Evolutionary conservation across 2,888 invertebrate genomes (phyloP), one percentile per base, ranked within the genome.

Genomic region (Oithona nana): DNA sequence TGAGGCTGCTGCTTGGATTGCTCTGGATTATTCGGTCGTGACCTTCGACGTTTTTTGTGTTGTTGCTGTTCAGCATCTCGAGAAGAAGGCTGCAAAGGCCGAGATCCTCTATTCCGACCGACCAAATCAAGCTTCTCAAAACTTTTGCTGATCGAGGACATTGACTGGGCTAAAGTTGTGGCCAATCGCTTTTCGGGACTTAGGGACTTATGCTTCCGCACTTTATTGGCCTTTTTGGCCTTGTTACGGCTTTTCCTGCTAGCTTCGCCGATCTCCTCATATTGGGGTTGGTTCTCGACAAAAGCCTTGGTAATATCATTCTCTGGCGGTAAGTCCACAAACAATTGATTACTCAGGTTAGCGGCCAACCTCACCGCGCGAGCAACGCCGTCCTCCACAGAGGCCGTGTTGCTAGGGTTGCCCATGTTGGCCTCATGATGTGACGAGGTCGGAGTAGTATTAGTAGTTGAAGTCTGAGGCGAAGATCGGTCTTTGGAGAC

Each of bases 81-180:
- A 29, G 1, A 28, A 8, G 57, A 16, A 13, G n/a, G 24, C n/a
- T n/a, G 29, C 3, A 16, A n/a, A 13, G 28, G 24, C 28, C 29
- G 24, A n/a, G 22, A 13, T 24, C 59, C 24, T 3, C 48, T 22
- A 11, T 24, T 24, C 3, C 22, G 48, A 24, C 39, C 59, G 50
- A 59, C 50, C 13, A 59, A n/a, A 29, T 59, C 59, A n/a, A 62
- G 48, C 50, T 62, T 62, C 28, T 62, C 62, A 55, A 62, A 39
- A 48, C 62, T 62, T 56, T 62, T 62, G 28, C 62, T 62, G 26
- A 62, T 28, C 22, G 62, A 54, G 3, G 62, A 49, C 26, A 55
- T 54, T 24, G 62, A 62, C 3, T 54, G 24, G 26, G 54, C 24
- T 26, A 54, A 54, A 13, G 26, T 54, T 20, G 13, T 54, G 13